Evolutionary conservation across 2,113 vertebrate species (phyloP), one percentile per base, ranked within the genome.

Genomic region (Ageneiosus marmoratus): DNA sequence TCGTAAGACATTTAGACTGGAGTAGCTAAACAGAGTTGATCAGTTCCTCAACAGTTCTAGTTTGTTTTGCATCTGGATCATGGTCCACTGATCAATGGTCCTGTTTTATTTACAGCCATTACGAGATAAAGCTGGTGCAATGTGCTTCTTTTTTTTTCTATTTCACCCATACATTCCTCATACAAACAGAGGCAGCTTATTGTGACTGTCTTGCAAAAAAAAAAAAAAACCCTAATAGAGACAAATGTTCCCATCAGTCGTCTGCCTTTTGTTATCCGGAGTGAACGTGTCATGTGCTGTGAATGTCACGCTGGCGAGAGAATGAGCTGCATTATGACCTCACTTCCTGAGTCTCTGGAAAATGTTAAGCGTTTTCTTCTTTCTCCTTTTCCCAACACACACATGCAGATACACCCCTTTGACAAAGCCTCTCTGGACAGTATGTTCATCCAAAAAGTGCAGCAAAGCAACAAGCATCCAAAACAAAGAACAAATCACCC

Each of bases 261-360:
- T 74, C 56, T 76, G 58, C 72, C 53, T 81, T 77, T 48, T 77
- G 81, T 85, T 51, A 60, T 20, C 80, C 27, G 53, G 22, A 72
- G 79, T 32, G 56, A 62, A 84, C 29, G 29, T 60, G 77, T 70
- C 88, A 89, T 85, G 74, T 27, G 46, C 83, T 79, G 34, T 79
- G 77, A 89, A 87, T 86, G 84, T 87, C 86, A 72, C 76, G 46
- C n/a, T 62, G 37, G 56, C 67, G 60, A 60, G 86, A 85, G 86
- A 87, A 86, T 55, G 83, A 85, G 63, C 58, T 80, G 72, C 73
- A 83, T 83, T 84, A 86, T 87, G 84, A 89, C 85, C 74, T 89
- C 83, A 87, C 86, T 86, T 89, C 88, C 88, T 86, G 88, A 55
- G 58, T n/a, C 75, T 74, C 85, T 87, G 88, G 88, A 87, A 82